A percentile compares a stretch with the other conserved stretches of the same genome.
Evolutionary conservation across 2,113 vertebrate species (phyloP).

Genomic region (Syngnathus typhle): DNA sequence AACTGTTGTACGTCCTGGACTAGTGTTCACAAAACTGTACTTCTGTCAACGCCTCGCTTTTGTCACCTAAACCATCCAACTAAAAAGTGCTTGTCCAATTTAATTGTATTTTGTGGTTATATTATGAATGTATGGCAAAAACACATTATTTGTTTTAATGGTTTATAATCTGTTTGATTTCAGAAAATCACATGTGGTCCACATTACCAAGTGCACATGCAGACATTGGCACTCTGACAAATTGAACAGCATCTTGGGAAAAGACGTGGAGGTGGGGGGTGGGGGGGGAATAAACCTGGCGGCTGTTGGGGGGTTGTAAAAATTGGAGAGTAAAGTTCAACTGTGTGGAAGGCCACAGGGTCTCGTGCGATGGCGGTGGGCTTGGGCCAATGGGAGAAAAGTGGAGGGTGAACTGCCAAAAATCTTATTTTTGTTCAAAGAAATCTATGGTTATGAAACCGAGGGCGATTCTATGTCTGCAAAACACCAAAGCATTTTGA

Average conservation of each 20-base stretch:
- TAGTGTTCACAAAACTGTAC: neutral
- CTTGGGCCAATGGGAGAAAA: constrained; percentile 25
- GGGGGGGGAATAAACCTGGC: neutral
- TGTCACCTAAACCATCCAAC: constrained; percentile 1
- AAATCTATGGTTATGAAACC: constrained; percentile 52
- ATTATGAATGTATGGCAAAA: constrained; percentile 20
- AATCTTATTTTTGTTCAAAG: constrained; percentile 45
- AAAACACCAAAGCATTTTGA: constrained; percentile 27
- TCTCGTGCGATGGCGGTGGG: constrained; percentile 46
- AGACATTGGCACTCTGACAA: constrained; percentile 17
- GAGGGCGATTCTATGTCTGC: constrained; percentile 53
- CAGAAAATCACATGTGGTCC: constrained; percentile 40
- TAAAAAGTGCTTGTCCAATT: constrained; percentile 20
- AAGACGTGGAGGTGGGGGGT: constrained; percentile 8
- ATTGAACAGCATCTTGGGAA: constrained; percentile 14
- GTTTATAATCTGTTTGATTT: constrained; percentile 17
- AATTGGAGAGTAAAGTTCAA: constrained; percentile 25
- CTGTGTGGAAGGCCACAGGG: constrained; percentile 27
- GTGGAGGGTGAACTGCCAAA: constrained; percentile 25
- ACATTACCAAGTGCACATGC: constrained; percentile 35
- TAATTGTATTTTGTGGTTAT: constrained; percentile 14
- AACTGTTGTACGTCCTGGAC: neutral
- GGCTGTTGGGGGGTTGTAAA: constrained; percentile 13
- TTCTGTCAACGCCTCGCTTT: neutral
- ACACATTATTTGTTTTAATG: constrained; percentile 24